Evolutionary conservation across 1,140 invertebrate genomes (phyloP), one percentile per base, ranked within the genome.

Genomic region (Bombus confusus): DNA sequence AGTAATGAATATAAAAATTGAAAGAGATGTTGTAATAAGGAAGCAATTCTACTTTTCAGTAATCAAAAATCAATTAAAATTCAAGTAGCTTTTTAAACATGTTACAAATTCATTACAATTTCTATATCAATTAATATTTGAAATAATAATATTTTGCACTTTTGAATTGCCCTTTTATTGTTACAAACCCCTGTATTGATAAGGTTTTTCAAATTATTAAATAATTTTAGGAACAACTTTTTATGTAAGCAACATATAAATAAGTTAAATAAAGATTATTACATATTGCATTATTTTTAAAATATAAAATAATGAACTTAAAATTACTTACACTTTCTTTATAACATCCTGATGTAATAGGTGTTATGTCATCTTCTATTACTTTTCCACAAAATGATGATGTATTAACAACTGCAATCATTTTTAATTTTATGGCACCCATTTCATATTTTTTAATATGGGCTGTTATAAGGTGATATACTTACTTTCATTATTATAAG

Each of bases 381-480:
- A 91, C 86, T 90, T 91, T 93, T 12, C 92, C 93, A 86, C 87
- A 91, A 72, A 93, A 93, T 39, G 88, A 84, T 52, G 90, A 80
- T 12, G 68, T 80, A 34, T 92, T 92, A 12, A 88, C 28, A 62
- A 93, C 92, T 93, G 10, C 34, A 88, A 86, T 80, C 22, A 88
- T 28, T 74, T 79, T 80, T 39, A 28, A 47, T 13, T 41, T 64
- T 13, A 71, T 62, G 15, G 28, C 8, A n/a, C 9, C 12, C n/a
- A 68, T 59, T 80, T 71, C 6, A 9, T 59, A 13, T 22, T 39
- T 37, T 43, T 73, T 47, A 31, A 22, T n/a, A 76, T 15, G 2
- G 31, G 9, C n/a, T 59, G 9, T 34, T 57, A 37, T 52, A 62
- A 57, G 52, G 25, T 73, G 12, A 62, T 85, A n/a, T 80, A 83